Base-by-base conservation (phyloP, 2,888 invertebrate species). In the Scaptomyza cyrtandrae region DNA sequence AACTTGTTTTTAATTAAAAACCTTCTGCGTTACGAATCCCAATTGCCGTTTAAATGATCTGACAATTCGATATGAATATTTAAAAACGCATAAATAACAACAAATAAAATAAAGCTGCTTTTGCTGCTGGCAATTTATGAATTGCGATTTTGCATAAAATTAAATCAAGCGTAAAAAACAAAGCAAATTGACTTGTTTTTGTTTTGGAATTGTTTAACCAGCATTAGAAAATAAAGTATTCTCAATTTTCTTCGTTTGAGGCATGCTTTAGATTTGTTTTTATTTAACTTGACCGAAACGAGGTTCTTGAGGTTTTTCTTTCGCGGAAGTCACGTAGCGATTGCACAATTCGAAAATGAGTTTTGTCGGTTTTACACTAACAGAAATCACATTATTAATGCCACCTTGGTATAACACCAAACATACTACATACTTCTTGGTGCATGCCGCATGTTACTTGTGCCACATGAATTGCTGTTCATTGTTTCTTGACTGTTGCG, bases 321-420 rank as follows among this genome's bases (percentile, higher is more conserved):
- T 66, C 70, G 84, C 79, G 86, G 86, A 86, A 86, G 89, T 86
- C 86, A 86, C 86, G 86, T 86, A 83, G 77, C 75, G 71, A 71
- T 50, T 65, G 86, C 85, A 75, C 85, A 81, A 88, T 86, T 88
- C 86, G 80, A 80, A 86, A 86, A 86, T 86, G 82, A 81, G 87
- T 88, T 86, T 86, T 85, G 85, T 83, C 86, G 86, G 87, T 88
- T 88, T 88, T 86, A 84, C 86, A 86, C 87, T 66, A 24, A 59
- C 57, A 61, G 57, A 72, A 78, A 77, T 77, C 74, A 73, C 74
- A 73, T 78, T 78, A 73, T 78, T 74, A 71, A 80, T 80, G 67
- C 60, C 52, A 67, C 71, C 43, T 44, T 45, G 45, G 71, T 77
- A 58, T 67, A 57, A 63, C 65, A 57, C 70, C 49, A 33, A 56